These are phyloP conservation scores for Heptranchias perlo DNA, from an alignment of 2,113 vertebrate genomes.

Conservation along the genomic window DNA sequence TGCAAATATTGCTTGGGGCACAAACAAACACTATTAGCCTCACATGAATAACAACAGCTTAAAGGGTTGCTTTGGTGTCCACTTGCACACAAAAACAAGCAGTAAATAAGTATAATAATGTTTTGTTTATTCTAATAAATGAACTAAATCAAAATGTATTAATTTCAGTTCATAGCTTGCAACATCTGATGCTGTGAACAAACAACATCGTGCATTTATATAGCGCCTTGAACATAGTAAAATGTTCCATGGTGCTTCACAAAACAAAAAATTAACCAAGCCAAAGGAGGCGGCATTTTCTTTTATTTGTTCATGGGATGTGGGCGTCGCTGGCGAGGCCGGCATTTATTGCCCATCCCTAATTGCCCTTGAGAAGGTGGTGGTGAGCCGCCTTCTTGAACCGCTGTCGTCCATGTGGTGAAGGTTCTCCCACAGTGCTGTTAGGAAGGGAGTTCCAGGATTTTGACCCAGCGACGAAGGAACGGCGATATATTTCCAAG, in stretches of 20 bases:
- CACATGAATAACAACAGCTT: not conserved
- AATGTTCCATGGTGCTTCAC: not conserved
- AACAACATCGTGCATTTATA: not conserved
- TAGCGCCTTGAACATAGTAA: not conserved
- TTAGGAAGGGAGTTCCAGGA: no score
- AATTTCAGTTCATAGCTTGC: not conserved
- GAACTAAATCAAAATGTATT: not conserved
- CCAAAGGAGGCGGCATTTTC: no score
- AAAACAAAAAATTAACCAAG: not conserved
- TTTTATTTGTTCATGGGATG: no score
- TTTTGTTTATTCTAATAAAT: not conserved
- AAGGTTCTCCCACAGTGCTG: no score
- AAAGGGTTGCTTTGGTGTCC: not conserved
- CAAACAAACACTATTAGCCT: not conserved
- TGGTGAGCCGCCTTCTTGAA: no score
- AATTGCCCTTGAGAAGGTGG: no score
- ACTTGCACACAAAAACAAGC: not conserved
- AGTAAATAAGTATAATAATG: not conserved
- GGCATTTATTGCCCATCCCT: no score
- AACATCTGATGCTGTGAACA: not conserved
- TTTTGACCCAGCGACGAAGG: no score
- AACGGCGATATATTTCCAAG: no score
- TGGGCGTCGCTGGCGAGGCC: no score
- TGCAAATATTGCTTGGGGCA: no score
- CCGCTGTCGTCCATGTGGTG: no score